Evolutionary conservation across 2,113 vertebrate species (phyloP).

Genomic region (Psittacara wagleri): DNA sequence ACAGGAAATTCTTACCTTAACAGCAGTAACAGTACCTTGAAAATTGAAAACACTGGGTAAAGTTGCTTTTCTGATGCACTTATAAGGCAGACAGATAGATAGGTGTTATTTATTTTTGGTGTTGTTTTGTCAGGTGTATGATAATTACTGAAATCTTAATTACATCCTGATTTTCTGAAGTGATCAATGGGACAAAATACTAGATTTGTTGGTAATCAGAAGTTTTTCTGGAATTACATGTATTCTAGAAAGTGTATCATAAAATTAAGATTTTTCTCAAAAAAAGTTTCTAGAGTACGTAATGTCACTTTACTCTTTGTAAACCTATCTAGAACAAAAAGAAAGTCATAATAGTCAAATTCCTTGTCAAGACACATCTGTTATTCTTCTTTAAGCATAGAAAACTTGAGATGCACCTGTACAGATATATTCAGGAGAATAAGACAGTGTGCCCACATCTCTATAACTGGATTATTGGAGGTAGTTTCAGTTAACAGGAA

Average conservation of each 20-base stretch:
- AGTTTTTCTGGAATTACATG: slow-evolving; percentile 2
- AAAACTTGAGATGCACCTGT: background rate
- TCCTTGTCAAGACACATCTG: background rate
- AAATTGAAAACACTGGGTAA: background rate
- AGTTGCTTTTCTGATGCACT: background rate
- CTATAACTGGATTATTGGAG: background rate
- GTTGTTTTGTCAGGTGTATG: background rate
- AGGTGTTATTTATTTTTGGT: background rate
- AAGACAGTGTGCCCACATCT: background rate
- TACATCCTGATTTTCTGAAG: slow-evolving; percentile 1
- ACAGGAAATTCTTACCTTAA: slow-evolving; percentile 13
- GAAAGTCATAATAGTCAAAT: background rate
- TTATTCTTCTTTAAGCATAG: background rate
- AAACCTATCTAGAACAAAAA: background rate
- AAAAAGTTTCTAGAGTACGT: background rate
- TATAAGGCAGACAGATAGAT: background rate
- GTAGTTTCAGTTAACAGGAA: background rate
- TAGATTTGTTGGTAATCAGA: slow-evolving; percentile 9
- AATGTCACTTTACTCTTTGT: background rate
- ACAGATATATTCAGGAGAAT: background rate
- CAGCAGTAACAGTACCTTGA: background rate
- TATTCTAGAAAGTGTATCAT: background rate
- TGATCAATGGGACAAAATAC: slow-evolving; percentile 11
- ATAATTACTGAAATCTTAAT: slow-evolving; percentile 18
- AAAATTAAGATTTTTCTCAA: background rate